Percentiles rank a stretch among this genome's conserved stretches.
Conservation (phyloP, 2,113 vertebrate genomes). For the Ciconia boyciana region DNA sequence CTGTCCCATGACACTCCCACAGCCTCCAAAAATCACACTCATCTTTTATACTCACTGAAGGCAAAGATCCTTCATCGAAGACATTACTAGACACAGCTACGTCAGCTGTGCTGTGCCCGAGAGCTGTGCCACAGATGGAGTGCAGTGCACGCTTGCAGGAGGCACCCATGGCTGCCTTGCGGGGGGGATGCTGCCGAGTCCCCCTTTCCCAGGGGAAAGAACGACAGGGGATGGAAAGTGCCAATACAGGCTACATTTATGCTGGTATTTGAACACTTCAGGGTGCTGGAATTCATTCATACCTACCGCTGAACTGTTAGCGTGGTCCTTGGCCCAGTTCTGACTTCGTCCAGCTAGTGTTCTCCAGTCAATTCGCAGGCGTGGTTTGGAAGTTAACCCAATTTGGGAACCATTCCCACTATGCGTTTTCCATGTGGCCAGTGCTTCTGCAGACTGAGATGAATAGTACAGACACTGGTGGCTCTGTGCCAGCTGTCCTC, state of each 20-base stretch:
- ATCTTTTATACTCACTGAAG: neutral
- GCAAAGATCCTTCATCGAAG: neutral
- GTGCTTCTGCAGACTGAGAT: neutral
- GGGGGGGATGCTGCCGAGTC: neutral
- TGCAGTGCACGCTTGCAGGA: accelerated
- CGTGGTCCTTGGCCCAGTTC: neutral
- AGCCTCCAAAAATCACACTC: neutral
- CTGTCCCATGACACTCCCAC: neutral
- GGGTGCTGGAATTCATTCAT: neutral
- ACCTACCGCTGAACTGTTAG: accelerated
- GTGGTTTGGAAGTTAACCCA: neutral
- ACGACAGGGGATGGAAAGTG: neutral
- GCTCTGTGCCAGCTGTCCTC: neutral
- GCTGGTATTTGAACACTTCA: neutral
- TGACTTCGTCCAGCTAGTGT: neutral
- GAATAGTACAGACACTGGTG: neutral
- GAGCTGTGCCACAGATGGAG: neutral
- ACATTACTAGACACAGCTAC: too few species aligned
- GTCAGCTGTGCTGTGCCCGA: neutral
- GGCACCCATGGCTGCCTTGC: neutral
- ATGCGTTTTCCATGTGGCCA: neutral
- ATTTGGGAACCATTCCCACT: neutral
- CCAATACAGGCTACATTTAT: neutral
- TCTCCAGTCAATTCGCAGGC: neutral
- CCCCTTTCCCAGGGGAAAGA: neutral